Evolutionary conservation across 2,797 vertebrate species (phyloP), one percentile per base, ranked within the genome.

Genomic region (Delichon dasypus): DNA sequence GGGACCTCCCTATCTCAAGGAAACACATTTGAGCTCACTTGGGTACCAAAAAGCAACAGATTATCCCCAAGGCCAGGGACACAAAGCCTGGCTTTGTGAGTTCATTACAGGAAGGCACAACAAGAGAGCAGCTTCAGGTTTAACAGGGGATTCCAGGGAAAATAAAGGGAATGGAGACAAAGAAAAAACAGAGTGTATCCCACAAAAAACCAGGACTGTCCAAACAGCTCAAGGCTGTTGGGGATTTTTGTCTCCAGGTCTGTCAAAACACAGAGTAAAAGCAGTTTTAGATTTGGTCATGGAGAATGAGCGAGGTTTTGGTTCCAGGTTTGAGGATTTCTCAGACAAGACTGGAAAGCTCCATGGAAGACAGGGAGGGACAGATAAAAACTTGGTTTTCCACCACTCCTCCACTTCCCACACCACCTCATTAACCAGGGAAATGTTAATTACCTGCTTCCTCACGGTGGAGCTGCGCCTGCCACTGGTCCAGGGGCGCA

Each of bases 381-480:
- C 9, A 27, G 38, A 22, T 6, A 21, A 26, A 64, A 30, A 3
- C 16, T 16, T 6, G 9, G 9, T 13, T 58, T 26, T 19, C 64
- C 72, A 48, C 3, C 58, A 2, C 10, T 30, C 16, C 62, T 44
- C n/a, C 53, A 8, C 57, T 40, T 20, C 4, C 18, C 36, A 17
- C 50, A 9, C 3, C 27, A 2, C 10, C 38, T 11, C 3, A 1
- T 26, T 23, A 29, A 7, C 9, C 9, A 21, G n/a, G 42, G 68
- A 44, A 66, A 38, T 2, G 26, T 64, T 66, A 89, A 96, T 99
- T 99, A 99, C 99, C 99, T 99, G 99, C 94, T 99, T 99, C 96
- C 98, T 98, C 54, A 99, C 79, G 2, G 98, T 98, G 29, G 99
- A 99, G 98, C 99, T 99, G 93, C 99, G 98, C 85, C 98, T 98